Conservation (phyloP, 2,888 invertebrate species). For the Synanthedon andrenaeformis region DNA sequence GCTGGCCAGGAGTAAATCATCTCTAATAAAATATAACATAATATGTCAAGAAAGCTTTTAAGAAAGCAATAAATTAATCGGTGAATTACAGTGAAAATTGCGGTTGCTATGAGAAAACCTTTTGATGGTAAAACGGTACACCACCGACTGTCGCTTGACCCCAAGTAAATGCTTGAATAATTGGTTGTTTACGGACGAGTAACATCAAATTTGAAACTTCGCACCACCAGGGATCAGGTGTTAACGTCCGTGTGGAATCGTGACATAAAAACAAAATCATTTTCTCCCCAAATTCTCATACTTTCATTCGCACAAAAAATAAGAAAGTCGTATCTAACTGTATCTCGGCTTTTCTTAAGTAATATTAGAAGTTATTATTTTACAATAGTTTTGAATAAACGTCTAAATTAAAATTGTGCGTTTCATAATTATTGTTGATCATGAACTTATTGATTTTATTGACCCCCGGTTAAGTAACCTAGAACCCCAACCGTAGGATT, state of each 20-base stretch:
- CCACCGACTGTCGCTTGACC: slow-evolving; percentile 48
- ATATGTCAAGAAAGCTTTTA: too few species aligned
- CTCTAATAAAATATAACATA: too few species aligned
- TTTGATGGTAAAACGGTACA: slow-evolving; percentile 31
- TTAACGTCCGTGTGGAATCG: slow-evolving; percentile 54
- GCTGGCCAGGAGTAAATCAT: too few species aligned
- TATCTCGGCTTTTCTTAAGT: slow-evolving; percentile 8
- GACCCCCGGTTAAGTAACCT: too few species aligned
- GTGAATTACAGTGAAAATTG: slow-evolving; percentile 1
- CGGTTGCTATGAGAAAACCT: slow-evolving; percentile 16
- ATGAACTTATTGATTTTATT: too few species aligned
- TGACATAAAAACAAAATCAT: slow-evolving; percentile 25
- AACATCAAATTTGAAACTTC: slow-evolving; percentile 23
- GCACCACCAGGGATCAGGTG: slow-evolving; percentile 43
- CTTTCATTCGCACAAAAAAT: slow-evolving; percentile 22
- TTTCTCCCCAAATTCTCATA: slow-evolving; percentile 9
- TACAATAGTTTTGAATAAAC: too few species aligned
- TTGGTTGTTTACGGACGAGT: slow-evolving; percentile 52
- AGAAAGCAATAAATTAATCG: too few species aligned
- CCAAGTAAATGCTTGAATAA: slow-evolving; percentile 52
- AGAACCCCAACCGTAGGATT: too few species aligned
- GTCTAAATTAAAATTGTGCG: too few species aligned
- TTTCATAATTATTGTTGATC: too few species aligned
- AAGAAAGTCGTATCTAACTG: slow-evolving; percentile 17
- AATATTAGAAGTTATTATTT: slow-evolving; percentile 11